Conservation (phyloP, 2,113 vertebrate genomes). For the Chionis minor region DNA sequence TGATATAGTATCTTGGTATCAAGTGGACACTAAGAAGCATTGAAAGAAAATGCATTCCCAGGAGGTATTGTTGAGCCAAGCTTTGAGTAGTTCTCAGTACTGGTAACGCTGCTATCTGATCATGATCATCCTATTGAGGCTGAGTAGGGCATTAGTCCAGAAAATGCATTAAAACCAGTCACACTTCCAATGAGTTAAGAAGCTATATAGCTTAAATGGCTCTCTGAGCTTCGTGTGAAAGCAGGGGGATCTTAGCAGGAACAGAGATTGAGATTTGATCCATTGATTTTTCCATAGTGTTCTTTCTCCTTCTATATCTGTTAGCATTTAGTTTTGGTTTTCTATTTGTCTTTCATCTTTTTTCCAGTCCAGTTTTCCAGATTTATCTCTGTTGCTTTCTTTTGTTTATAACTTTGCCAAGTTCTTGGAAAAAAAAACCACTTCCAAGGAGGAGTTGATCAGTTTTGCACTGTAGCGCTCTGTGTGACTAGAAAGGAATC, state of each 20-base stretch:
- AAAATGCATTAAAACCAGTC: background rate
- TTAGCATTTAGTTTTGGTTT: background rate
- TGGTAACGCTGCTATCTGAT: background rate
- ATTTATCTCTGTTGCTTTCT: background rate
- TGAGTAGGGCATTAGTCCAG: background rate
- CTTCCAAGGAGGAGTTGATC: background rate
- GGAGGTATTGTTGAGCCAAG: background rate
- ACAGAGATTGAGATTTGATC: background rate
- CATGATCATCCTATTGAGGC: background rate
- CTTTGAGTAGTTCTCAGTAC: background rate
- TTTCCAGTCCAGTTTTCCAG: background rate
- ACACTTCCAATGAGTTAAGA: background rate
- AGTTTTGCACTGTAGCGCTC: background rate
- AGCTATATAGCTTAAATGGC: background rate
- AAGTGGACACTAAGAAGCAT: background rate
- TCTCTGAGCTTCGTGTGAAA: background rate
- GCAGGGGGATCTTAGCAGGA: background rate
- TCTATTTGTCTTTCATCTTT: background rate
- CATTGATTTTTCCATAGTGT: background rate
- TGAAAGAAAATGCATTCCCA: background rate
- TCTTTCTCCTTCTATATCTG: background rate
- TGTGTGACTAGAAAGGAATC: background rate
- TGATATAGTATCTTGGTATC: background rate
- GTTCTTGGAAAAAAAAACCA: background rate
- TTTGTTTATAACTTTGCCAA: background rate